Evolutionary conservation across 2,113 vertebrate genomes (phyloP).

Genomic region (Anser cygnoides): DNA sequence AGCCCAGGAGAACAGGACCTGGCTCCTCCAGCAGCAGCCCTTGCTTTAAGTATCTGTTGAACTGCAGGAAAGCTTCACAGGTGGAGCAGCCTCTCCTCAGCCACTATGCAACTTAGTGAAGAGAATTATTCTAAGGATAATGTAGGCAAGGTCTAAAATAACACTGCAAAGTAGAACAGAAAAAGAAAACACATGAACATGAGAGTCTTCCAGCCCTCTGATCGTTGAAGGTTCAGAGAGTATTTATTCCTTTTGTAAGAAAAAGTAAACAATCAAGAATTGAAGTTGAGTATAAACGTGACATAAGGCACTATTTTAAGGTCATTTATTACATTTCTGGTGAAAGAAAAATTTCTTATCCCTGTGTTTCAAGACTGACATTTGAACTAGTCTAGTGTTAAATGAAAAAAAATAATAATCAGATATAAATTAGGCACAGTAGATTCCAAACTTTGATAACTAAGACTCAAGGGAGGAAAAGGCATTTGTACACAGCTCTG

Average conservation of each 20-base stretch:
- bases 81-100: background rate
- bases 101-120: background rate
- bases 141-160: background rate
- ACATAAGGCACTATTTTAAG: slow-evolving; percentile 18
- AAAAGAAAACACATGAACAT: background rate
- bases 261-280: background rate
- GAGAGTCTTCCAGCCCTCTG: background rate
- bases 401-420: background rate
- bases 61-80: background rate
- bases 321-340: background rate
- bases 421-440: background rate
- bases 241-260: background rate
- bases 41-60: background rate
- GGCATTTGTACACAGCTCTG: background rate
- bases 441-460: slow-evolving; percentile 5
- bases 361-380: background rate
- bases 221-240: background rate
- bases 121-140: background rate
- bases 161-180: background rate
- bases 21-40: background rate
- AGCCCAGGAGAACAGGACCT: background rate
- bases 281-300: background rate
- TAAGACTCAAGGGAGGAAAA: background rate
- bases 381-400: background rate
- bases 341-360: background rate